phyloP scores from a whole-genome alignment of 2,113 vertebrate species.

The Phasianus colchicus region DNA sequence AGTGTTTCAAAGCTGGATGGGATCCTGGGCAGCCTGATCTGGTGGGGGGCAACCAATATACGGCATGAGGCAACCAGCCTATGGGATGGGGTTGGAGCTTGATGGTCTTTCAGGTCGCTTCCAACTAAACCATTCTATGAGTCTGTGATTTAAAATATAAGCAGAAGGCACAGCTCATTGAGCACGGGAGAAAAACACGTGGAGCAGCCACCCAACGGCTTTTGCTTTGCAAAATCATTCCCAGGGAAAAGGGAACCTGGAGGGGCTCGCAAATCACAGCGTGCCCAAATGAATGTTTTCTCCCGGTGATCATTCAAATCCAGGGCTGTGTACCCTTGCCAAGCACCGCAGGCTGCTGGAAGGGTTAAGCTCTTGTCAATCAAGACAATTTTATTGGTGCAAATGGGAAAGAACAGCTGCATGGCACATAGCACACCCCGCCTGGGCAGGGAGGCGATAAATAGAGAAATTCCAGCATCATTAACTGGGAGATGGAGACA shows the following conservation, averaged over 20 bases:
- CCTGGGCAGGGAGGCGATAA: neutral
- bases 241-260: neutral
- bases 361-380: neutral
- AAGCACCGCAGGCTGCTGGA: neutral
- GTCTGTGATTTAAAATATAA: neutral
- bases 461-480: slow-evolving; percentile 6
- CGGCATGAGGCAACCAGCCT: no score
- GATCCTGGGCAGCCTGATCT: no score
- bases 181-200: accelerated
- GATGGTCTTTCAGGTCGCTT: no score
- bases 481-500: neutral
- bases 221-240: neutral
- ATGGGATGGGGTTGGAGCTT: no score
- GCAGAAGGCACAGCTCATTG: accelerated
- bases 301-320: neutral
- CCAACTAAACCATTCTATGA: no score
- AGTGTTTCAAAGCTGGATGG: no score
- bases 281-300: neutral
- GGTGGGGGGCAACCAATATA: no score
- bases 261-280: neutral
- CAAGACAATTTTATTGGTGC: neutral
- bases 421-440: neutral
- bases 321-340: no score
- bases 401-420: neutral
- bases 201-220: accelerated